These are phyloP conservation scores for Morone chrysops DNA, from an alignment of 2,113 vertebrate genomes.

Conservation along the genomic window DNA sequence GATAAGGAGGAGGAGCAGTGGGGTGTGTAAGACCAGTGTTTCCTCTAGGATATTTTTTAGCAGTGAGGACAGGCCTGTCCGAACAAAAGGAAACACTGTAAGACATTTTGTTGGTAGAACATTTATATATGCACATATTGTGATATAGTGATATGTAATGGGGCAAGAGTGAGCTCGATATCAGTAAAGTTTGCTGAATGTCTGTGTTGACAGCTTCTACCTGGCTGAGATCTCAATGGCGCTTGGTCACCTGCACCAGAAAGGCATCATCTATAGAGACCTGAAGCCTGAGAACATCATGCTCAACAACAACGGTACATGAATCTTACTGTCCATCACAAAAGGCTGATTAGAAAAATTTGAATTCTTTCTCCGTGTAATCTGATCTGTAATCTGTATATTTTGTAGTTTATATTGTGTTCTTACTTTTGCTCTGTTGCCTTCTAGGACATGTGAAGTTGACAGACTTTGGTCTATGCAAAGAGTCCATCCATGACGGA, in stretches of 20 bases:
- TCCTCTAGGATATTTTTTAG: too few species aligned
- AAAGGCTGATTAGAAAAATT: neutral
- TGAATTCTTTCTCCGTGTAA: neutral
- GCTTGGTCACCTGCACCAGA: slow-evolving; percentile 97
- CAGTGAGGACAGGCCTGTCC: too few species aligned
- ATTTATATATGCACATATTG: neutral
- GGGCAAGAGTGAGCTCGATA: neutral
- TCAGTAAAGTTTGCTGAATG: neutral
- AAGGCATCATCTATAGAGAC: slow-evolving; percentile 98
- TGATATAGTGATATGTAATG: neutral
- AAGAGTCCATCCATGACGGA: slow-evolving; percentile 98
- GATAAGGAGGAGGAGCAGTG: neutral
- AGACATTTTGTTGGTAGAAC: neutral
- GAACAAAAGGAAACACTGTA: too few species aligned
- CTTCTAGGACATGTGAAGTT: slow-evolving; percentile 94
- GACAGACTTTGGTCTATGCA: slow-evolving; percentile 97
- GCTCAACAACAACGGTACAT: slow-evolving; percentile 95
- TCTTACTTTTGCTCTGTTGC: slow-evolving; percentile 22
- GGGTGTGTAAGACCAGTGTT: too few species aligned
- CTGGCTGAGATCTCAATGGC: slow-evolving; percentile 99
- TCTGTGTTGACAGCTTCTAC: slow-evolving; percentile 89
- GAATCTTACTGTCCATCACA: neutral
- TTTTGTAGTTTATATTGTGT: slow-evolving; percentile 1
- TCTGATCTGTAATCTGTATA: neutral
- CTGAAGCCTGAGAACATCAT: slow-evolving; percentile 99